Conservation (phyloP, 2,888 invertebrate species). For the Abrostola tripartita region DNA sequence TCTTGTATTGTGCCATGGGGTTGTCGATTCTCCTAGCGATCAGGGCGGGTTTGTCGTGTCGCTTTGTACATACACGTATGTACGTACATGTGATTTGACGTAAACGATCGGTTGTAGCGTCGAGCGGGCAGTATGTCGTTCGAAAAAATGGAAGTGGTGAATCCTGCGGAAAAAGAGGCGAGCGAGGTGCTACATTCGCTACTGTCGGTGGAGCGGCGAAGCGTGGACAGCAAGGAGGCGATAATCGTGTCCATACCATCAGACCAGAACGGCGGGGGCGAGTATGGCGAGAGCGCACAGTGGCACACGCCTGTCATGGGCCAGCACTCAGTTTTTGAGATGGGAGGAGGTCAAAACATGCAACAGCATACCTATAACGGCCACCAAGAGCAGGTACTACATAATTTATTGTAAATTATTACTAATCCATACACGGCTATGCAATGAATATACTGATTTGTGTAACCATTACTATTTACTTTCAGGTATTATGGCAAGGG, state of each 20-base stretch:
- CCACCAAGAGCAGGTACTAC: constrained; percentile 82
- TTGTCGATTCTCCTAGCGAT: constrained; percentile 70
- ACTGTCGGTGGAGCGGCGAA: constrained; percentile 90
- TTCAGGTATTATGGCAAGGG: constrained; percentile 90
- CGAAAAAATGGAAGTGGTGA: constrained; percentile 90
- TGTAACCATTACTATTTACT: constrained; percentile 32
- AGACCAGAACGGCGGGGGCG: constrained; percentile 83
- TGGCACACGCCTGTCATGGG: constrained; percentile 90
- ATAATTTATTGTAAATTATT: constrained; percentile 5
- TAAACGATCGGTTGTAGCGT: constrained; percentile 83
- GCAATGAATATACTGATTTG: background rate
- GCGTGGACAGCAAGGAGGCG: constrained; percentile 88
- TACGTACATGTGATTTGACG: constrained; percentile 85
- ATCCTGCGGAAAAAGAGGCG: constrained; percentile 91
- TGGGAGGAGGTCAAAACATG: constrained; percentile 76
- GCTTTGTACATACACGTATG: constrained; percentile 84
- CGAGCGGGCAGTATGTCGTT: constrained; percentile 81
- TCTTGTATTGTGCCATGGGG: constrained; percentile 74
- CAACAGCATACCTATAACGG: constrained; percentile 85
- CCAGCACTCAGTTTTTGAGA: constrained; percentile 86
- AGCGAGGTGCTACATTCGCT: constrained; percentile 91
- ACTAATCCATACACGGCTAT: background rate
- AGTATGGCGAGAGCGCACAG: constrained; percentile 88
- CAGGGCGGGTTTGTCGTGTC: constrained; percentile 81
- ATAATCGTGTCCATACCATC: constrained; percentile 84